Evolutionary conservation across 1,140 invertebrate species (phyloP).

Genomic region (Riptortus pedestris): DNA sequence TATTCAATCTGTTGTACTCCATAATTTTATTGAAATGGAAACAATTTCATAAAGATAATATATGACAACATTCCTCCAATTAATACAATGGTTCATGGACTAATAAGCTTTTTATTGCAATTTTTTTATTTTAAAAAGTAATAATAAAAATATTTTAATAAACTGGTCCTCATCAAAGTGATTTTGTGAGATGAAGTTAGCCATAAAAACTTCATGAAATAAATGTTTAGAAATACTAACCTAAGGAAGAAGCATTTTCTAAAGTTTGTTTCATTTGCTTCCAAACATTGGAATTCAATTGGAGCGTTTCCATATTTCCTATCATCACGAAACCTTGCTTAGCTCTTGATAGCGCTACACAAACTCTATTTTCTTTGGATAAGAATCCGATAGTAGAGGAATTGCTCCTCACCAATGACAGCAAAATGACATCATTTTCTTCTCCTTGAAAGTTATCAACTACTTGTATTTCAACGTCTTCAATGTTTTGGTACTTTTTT

Average conservation of each 20-base stretch:
- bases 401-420: constrained; percentile 73
- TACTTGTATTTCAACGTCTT: constrained; percentile 38
- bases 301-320: constrained; percentile 48
- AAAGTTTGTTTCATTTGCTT: constrained; percentile 40
- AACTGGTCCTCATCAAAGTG: no score
- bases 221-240: constrained; percentile 13
- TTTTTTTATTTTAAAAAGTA: no score
- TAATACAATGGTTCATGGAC: no score
- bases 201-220: no score
- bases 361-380: constrained; percentile 61
- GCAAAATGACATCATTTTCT: constrained; percentile 71
- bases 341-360: constrained; percentile 73
- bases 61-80: no score
- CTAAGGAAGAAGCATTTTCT: constrained; percentile 38
- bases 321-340: constrained; percentile 53
- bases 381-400: constrained; percentile 65
- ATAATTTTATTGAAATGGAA: no score
- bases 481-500: no score
- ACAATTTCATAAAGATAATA: no score
- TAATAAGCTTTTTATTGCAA: no score
- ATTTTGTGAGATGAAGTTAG: no score
- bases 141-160: no score
- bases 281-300: constrained; percentile 39
- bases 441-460: constrained; percentile 81
- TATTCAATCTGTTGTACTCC: no score